Evolutionary conservation across 2,113 vertebrate species (phyloP), one percentile per base, ranked within the genome.

Genomic region (Cheirogaleus medius): DNA sequence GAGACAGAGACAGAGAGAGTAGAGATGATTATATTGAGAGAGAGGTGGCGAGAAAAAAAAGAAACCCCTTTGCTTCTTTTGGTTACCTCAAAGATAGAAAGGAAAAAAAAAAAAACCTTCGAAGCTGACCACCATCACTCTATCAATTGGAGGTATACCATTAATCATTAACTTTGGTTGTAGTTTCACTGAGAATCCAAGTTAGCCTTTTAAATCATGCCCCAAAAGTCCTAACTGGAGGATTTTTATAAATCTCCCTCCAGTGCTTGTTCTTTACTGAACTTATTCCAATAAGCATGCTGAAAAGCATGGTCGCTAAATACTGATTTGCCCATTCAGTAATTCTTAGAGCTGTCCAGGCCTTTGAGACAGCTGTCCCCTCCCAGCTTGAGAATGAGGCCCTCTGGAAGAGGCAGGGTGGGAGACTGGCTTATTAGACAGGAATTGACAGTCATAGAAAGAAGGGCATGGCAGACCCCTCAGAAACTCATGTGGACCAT

Each of bases 401-500:
- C 86, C 3, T 91, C 29, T 93, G 97, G 89, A 94, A 52, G 83
- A 96, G 60, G 89, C 90, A 77, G 82, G 39, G 56, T 92, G 54
- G 52, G 84, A 64, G 95, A 42, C 47, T 23, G 83, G 92, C 87
- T 97, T 97, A 91, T 96, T 97, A 96, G 95, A 85, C 83, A 85
- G 96, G 95, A 97, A 95, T 84, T 98, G 96, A 97, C 96, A 97
- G 84, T 98, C 92, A 54, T 42, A 95, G 85, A 97, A 97, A 95
- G 92, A 95, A 91, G 97, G 83, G 90, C 96, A 89, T 81, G 73
- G 68, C 60, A 94, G 83, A 97, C 97, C 93, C 94, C 63, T 97
- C 97, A 93, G 91, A 91, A 97, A 98, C 97, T 95, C 96, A 92
- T 47, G 97, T 84, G 92, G 98, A 47, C 96, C 68, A 97, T 97